Percentiles rank a stretch among this genome's conserved stretches.
phyloP scores from a whole-genome alignment of 2,113 vertebrate species.

The Salvelinus namaycush region DNA sequence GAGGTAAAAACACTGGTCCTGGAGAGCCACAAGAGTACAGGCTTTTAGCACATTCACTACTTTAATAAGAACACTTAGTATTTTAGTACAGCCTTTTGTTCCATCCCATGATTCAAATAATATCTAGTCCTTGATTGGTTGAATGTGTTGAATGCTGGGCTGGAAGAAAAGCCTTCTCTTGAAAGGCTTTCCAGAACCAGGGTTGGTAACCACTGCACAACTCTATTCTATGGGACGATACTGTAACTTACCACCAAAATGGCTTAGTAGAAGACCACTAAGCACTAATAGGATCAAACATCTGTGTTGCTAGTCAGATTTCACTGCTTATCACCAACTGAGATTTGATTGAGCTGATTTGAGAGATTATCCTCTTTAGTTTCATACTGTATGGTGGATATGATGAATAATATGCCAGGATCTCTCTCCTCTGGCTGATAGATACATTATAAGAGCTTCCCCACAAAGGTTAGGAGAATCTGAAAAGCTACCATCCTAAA shows the following conservation, averaged over 20 bases:
- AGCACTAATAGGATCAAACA: neutral
- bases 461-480: neutral
- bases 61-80: neutral
- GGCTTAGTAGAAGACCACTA: neutral
- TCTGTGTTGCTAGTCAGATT: neutral
- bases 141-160: constrained; percentile 9
- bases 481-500: neutral
- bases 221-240: constrained; percentile 49
- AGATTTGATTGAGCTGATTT: neutral
- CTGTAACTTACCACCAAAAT: constrained; percentile 19
- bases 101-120: neutral
- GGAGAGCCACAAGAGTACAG: constrained; percentile 4
- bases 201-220: constrained; percentile 58
- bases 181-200: constrained; percentile 33
- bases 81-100: neutral
- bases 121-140: neutral
- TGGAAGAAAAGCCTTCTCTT: constrained; percentile 20
- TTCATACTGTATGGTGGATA: neutral
- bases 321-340: neutral
- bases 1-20: constrained; percentile 52
- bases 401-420: constrained; percentile 32
- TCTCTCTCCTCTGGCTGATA: neutral
- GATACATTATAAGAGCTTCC: neutral
- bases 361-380: neutral
- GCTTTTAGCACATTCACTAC: too few relatives aligned